Evolutionary conservation across 92 coral and sea anemone species (phyloP).

Genomic region (Hydrozoanthus gracilis): DNA sequence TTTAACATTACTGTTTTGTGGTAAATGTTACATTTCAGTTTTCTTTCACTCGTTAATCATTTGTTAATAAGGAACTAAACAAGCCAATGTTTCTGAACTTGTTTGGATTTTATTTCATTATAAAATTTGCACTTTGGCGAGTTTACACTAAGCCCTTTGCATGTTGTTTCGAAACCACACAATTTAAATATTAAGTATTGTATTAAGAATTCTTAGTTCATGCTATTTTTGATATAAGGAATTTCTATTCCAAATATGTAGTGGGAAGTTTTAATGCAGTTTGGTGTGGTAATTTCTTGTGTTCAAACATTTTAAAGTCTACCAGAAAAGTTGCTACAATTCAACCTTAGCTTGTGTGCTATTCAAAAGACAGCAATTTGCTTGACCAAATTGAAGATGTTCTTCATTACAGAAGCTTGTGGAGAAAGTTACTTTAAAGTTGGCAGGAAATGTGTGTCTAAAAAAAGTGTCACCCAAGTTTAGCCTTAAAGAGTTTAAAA

Average conservation of each 20-base stretch:
- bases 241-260: conserved; percentile 12
- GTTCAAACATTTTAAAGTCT: not conserved
- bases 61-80: not conserved
- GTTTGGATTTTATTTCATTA: conserved; percentile 9
- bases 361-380: no score
- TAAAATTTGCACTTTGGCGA: conserved; percentile 32
- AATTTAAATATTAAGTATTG: conserved; percentile 21
- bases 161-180: conserved; percentile 37
- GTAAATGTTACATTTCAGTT: not conserved
- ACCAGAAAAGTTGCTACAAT: not conserved
- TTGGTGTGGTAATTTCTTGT: not conserved
- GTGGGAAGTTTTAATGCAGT: not conserved
- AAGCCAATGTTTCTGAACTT: not conserved
- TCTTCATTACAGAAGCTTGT: no score
- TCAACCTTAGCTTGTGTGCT: not conserved
- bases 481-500: no score
- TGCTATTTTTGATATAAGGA: conserved; percentile 49
- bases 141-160: conserved; percentile 15
- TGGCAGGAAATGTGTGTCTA: no score
- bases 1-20: not conserved
- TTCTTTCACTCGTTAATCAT: not conserved
- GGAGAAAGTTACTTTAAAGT: no score
- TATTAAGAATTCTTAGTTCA: conserved; percentile 11
- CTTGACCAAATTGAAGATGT: no score
- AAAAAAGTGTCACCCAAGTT: no score